Percentiles rank a stretch among this genome's conserved stretches.
Conservation (phyloP, 92 coral and sea anemone genomes). For the Hydrozoanthus gracilis region DNA sequence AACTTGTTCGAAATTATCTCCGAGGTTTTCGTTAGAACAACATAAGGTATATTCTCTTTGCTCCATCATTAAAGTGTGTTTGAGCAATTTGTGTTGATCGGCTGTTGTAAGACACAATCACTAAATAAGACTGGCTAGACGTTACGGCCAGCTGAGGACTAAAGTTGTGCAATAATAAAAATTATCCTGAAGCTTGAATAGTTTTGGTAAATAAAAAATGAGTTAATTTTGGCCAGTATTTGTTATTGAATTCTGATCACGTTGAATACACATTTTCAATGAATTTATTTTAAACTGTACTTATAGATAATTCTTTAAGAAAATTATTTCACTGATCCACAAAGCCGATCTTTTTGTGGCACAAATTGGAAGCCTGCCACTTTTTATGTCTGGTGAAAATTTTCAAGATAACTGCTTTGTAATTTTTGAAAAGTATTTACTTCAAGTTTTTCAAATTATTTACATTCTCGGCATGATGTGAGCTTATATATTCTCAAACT, state of each 20-base stretch:
- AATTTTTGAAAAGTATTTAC: neutral
- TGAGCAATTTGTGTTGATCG: no score
- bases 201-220: neutral
- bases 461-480: no score
- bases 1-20: neutral
- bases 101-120: no score
- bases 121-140: no score
- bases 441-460: neutral
- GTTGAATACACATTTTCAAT: neutral
- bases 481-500: neutral
- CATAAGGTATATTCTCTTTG: no score
- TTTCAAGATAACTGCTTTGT: neutral
- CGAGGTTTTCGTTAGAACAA: neutral
- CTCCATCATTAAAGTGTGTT: no score
- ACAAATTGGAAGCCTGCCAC: slow-evolving; percentile 31
- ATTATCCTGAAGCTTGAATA: no score
- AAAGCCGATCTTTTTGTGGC: neutral
- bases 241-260: neutral
- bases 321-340: neutral
- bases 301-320: neutral
- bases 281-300: neutral
- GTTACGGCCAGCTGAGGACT: no score
- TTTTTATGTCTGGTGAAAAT: slow-evolving; percentile 9
- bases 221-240: neutral
- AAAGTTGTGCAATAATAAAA: neutral